These are phyloP conservation scores for Sardinella longiceps DNA, from an alignment of 2,797 vertebrate genomes.

Conservation along the genomic window DNA sequence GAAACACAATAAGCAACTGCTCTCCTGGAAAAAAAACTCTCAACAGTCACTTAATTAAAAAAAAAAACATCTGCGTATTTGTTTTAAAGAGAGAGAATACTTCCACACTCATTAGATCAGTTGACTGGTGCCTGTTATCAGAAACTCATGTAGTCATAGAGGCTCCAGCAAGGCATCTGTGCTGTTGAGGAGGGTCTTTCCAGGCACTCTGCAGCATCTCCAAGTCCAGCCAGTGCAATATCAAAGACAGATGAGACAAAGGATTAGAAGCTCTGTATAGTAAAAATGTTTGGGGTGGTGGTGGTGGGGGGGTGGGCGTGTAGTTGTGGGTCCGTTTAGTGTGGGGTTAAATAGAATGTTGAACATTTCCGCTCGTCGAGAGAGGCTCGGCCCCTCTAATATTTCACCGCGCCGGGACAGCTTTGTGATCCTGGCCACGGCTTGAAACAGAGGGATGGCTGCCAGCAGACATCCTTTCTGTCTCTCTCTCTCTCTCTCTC, in stretches of 20 bases:
- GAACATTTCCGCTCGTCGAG: conserved; percentile 13
- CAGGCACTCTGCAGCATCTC: neutral
- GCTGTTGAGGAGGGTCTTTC: neutral
- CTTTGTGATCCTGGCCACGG: conserved; percentile 49
- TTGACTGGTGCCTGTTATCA: neutral
- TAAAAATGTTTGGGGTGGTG: neutral
- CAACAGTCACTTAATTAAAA: neutral
- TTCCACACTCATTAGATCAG: neutral
- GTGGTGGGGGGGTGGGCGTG: neutral
- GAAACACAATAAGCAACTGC: neutral
- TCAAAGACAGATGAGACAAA: conserved; percentile 21
- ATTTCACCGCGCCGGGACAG: conserved; percentile 49
- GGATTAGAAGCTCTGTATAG: neutral
- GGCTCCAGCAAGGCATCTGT: neutral
- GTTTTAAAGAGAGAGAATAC: neutral
- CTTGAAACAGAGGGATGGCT: conserved; percentile 28
- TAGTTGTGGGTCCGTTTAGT: neutral
- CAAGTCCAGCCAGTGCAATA: neutral
- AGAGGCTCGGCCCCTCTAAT: conserved; percentile 27
- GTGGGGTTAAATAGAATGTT: conserved; percentile 19
- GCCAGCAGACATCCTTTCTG: conserved; percentile 39
- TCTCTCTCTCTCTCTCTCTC: conserved; percentile 10
- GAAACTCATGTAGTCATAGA: too few relatives aligned
- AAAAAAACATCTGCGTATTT: neutral
- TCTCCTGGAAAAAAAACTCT: neutral